Conservation (phyloP, 2,888 invertebrate species). For the Allolobophora icterica region DNA sequence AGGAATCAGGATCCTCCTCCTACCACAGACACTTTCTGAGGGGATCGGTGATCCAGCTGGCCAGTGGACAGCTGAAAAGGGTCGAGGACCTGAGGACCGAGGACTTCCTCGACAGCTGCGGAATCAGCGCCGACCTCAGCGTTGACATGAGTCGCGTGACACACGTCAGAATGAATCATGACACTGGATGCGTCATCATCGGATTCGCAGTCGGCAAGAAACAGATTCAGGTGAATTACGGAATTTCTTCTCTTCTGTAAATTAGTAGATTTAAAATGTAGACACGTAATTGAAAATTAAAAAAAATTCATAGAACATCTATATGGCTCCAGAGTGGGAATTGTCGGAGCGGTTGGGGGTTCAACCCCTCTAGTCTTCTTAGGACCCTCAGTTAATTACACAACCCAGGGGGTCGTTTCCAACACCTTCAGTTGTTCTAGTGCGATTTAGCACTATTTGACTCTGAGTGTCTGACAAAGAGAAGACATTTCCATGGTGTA, state of each 20-base stretch:
- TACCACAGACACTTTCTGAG: conserved; percentile 71
- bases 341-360: too few species aligned
- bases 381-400: too few species aligned
- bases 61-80: conserved; percentile 79
- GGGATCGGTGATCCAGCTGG: conserved; percentile 82
- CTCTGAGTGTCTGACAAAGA: too few species aligned
- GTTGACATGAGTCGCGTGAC: conserved; percentile 87
- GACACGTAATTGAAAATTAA: too few species aligned
- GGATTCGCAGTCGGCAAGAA: conserved; percentile 83
- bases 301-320: too few species aligned
- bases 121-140: conserved; percentile 77
- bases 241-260: not conserved
- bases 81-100: conserved; percentile 89
- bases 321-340: too few species aligned
- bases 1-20: not conserved
- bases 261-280: too few species aligned
- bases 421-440: too few species aligned
- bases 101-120: conserved; percentile 85
- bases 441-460: too few species aligned
- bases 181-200: conserved; percentile 70
- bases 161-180: conserved; percentile 76
- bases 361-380: too few species aligned
- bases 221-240: conserved; percentile 71
- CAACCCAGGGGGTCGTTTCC: too few species aligned
- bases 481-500: too few species aligned